Evolutionary conservation across 2,888 invertebrate genomes (phyloP).

Genomic region (Eulithis prunata): DNA sequence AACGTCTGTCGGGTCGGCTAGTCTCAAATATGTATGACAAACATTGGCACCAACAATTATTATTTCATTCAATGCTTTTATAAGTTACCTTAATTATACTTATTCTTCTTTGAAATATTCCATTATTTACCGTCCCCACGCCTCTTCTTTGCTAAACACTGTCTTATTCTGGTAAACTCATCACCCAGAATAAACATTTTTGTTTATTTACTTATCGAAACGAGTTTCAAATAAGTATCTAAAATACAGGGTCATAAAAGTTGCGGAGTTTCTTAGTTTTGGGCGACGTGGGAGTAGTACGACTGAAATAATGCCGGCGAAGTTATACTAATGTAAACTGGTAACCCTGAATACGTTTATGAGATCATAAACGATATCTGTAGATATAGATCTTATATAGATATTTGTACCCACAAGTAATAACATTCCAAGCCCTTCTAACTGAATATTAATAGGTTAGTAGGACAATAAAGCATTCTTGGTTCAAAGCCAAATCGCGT

Average conservation of each 20-base stretch:
- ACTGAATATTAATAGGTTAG: slow-evolving; percentile 1
- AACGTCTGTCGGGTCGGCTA: too few species aligned
- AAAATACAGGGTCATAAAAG: too few species aligned
- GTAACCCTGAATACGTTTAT: too few species aligned
- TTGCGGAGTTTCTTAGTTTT: too few species aligned
- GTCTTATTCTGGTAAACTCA: not conserved
- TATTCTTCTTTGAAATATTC: not conserved
- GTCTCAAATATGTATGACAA: too few species aligned
- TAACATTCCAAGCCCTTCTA: slow-evolving; percentile 20
- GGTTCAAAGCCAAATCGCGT: slow-evolving; percentile 31
- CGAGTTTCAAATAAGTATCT: not conserved
- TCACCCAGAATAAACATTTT: not conserved
- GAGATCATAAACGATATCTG: too few species aligned
- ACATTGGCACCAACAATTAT: too few species aligned
- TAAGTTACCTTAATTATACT: not conserved
- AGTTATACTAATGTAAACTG: too few species aligned
- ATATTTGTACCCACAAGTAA: slow-evolving; percentile 2
- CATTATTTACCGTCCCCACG: not conserved
- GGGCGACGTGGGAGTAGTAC: too few species aligned
- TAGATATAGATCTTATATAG: not conserved
- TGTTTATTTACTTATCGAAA: not conserved
- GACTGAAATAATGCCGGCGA: too few species aligned
- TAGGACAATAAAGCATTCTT: slow-evolving; percentile 32
- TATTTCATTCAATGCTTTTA: too few species aligned
- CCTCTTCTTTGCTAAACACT: not conserved